phyloP scores from a whole-genome alignment of 1,140 invertebrate species.

The Leptonema lineaticorne region DNA sequence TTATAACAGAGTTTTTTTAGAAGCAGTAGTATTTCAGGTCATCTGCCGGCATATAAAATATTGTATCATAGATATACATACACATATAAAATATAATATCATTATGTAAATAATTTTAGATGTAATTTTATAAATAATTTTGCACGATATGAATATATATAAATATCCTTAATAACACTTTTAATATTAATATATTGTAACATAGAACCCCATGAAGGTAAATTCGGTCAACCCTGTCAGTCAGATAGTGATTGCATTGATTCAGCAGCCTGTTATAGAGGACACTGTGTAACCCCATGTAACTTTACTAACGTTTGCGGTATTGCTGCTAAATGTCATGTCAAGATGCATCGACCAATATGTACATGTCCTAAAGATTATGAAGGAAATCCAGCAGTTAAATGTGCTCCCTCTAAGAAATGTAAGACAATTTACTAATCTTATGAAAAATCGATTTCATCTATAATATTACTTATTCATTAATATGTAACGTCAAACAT shows the following conservation, averaged over 20 bases:
- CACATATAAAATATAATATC: background rate
- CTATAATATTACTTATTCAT: background rate
- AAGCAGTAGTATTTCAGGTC: background rate
- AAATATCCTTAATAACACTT: constrained; percentile 46
- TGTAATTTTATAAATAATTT: constrained; percentile 34
- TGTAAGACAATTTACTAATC: constrained; percentile 59
- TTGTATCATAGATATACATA: background rate
- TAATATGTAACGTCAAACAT: no score
- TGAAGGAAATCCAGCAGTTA: constrained; percentile 73
- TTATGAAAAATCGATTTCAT: background rate
- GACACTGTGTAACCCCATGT: constrained; percentile 71
- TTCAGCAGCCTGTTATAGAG: constrained; percentile 72
- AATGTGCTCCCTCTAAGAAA: constrained; percentile 68
- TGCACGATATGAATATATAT: no score
- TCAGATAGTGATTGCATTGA: constrained; percentile 75
- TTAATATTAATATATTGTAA: constrained; percentile 51
- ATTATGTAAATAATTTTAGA: constrained; percentile 30
- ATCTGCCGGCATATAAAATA: no score
- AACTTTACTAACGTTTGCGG: constrained; percentile 73
- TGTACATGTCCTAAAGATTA: constrained; percentile 73
- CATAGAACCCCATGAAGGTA: constrained; percentile 67
- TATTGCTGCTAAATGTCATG: constrained; percentile 67
- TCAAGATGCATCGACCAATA: constrained; percentile 73
- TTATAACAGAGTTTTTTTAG: no score
- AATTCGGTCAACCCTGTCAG: constrained; percentile 68